Base-by-base conservation (phyloP, 2,888 invertebrate species). In the Pammene fasciana region DNA sequence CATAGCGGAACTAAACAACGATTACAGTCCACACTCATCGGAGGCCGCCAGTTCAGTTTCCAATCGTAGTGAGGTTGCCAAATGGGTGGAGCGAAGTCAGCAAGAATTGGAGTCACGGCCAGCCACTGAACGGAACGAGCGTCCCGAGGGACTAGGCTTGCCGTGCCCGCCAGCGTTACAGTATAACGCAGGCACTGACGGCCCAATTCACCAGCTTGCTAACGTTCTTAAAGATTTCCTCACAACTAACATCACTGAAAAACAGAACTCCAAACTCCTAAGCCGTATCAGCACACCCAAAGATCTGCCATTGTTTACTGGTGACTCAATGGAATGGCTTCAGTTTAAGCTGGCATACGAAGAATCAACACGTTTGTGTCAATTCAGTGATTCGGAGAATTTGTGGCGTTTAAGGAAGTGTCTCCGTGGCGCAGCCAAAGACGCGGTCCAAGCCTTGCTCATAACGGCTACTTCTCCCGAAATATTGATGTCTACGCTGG, bases 331-430 rank as follows among this genome's bases (percentile, higher is more conserved):
- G n/a, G n/a, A n/a, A n/a, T n/a, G n/a, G n/a, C n/a, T n/a, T n/a
- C n/a, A n/a, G n/a, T 43, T 43, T 11, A 43, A 6, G 43, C 9
- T 78, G 77, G 75, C 65, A 78, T 79, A 70, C 41, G 59, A 73
- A 1, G 77, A 78, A 38, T 76, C 76, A 0, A 74, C 78, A 0
- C 6, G 67, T 13, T 34, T 76, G 13, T 76, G 76, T 50, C 65
- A 67, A 5, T 77, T 74, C 14, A 76, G 60, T 9, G 67, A 71
- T n/a, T 68, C 65, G 11, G 77, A 78, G 67, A 78, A 77, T 36
- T 6, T 77, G 7, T 76, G 76, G 75, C 52, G 78, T 0, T 26
- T 77, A 34, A 45, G 76, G n/a, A 77, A 73, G 46, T 74, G 76
- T 59, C 72, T 79, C 7, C 73, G 62, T 36, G 77, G 76, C 8